Evolutionary conservation across 1,140 invertebrate species (phyloP), one percentile per base, ranked within the genome.

Genomic region (Chelonus insularis): DNA sequence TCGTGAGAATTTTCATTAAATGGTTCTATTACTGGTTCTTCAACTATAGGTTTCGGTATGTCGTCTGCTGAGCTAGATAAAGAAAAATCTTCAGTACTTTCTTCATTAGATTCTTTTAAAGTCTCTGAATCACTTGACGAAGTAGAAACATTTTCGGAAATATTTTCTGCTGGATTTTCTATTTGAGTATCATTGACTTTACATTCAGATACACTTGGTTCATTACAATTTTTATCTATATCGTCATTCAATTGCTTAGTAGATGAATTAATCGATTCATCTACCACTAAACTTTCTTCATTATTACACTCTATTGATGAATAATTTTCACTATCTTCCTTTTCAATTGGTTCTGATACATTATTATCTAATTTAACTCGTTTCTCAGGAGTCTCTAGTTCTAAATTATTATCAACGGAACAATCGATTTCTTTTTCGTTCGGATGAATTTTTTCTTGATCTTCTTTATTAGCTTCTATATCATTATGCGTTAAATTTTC

Each of bases 1-100:
- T 57, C 21, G 9, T 21, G 39, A 7, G 39, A 14, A n/a, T 9
- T 23, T 6, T 23, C 20, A 45, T 12, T 29, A 21, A 8, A 6
- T 43, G 41, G 16, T 43, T 43, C 41, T 43, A 18, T 36, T 47
- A 37, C 16, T 14, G 65, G 65, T 54, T 77, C 66, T 12, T 70
- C 73, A 11, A 73, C 62, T 21, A 74, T 57, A 23, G 63, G 54
- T 57, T 71, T 71, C 5, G 23, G 23, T n/a, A 1, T 25, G n/a
- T 48, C 45, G 7, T 21, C 20, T 3, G 36, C 11, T 8, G 18
- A 9, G 11, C 5, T 20, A n/a, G 12, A 3, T 25, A 23, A 18
- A 1, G 18, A 12, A 18, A 20, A 2, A 21, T 3, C 29, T 21
- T 9, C 16, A 21, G 14, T 29, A 23, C 7, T 4, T 43, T 16